phyloP scores from a whole-genome alignment of 1,140 invertebrate species.

The Drosophila aff. region DNA sequence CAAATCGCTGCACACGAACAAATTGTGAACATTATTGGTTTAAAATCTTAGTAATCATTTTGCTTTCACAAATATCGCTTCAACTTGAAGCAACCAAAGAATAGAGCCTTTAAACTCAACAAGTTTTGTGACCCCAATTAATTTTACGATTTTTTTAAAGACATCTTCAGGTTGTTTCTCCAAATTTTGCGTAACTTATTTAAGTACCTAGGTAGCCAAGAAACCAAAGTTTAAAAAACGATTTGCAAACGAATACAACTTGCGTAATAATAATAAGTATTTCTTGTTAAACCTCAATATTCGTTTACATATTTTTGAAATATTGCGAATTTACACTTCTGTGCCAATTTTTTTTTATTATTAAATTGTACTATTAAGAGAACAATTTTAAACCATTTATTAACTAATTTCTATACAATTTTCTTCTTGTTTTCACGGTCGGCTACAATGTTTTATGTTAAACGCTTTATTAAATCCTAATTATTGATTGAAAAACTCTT shows the following conservation, averaged over 20 bases:
- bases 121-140: neutral
- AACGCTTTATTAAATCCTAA: neutral
- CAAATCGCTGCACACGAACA: conserved; percentile 29
- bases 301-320: neutral
- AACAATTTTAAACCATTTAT: neutral
- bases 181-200: neutral
- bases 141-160: neutral
- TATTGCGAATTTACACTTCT: too few species aligned
- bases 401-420: neutral
- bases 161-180: neutral
- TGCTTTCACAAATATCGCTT: neutral
- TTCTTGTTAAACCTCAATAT: neutral
- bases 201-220: neutral
- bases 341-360: neutral
- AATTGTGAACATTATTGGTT: neutral
- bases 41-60: neutral
- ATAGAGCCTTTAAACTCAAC: neutral
- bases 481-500: neutral
- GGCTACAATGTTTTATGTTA: too few species aligned
- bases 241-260: neutral
- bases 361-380: neutral
- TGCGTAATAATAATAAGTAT: neutral
- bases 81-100: neutral
- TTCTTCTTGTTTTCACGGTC: neutral
- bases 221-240: neutral